Evolutionary conservation across 2,797 vertebrate species (phyloP), one percentile per base, ranked within the genome.

Genomic region (Anniella stebbinsi): DNA sequence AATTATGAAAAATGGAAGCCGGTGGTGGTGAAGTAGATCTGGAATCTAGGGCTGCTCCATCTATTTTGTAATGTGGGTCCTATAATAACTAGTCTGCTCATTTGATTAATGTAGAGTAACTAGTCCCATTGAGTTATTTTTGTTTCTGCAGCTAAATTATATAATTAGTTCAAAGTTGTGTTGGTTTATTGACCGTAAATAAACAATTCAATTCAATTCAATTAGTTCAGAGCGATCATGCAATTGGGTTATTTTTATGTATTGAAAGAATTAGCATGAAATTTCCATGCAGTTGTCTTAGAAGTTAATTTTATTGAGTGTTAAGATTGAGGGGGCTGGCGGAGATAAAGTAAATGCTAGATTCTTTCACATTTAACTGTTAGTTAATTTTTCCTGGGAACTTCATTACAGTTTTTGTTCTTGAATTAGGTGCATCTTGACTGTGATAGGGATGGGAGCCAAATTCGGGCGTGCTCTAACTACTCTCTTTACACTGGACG

Each of bases 381-480:
- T 66, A n/a, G 60, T 82, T 69, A 67, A 25, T 21, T 30, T 63
- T 78, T 0, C 88, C 89, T n/a, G 76, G 15, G 5, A 48, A 38
- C 7, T 17, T 54, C 28, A 5, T 78, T 84, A 10, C 45, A 80
- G 1, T 10, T 57, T 80, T 90, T 86, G 11, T 36, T 86, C 10
- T 90, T 95, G 89, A 54, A 41, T 72, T 60, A 66, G 36, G 57
- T 90, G 67, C 51, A 87, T 88, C 92, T 89, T 57, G 88, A 82
- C 15, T 13, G 89, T 57, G 87, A 88, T 51, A 36, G 73, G 84
- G 54, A 8, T 90, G 54, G 80, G 84, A 91, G 21, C 75, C 91
- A 12, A 84, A 57, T 73, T 73, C 90, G 69, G 88, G 36, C 60
- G 1, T 21, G 1, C 28, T 82, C 66, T 82, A 75, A 30, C 2